Base-by-base conservation (phyloP, 2,888 invertebrate species). In the Aleiodes testaceus region DNA sequence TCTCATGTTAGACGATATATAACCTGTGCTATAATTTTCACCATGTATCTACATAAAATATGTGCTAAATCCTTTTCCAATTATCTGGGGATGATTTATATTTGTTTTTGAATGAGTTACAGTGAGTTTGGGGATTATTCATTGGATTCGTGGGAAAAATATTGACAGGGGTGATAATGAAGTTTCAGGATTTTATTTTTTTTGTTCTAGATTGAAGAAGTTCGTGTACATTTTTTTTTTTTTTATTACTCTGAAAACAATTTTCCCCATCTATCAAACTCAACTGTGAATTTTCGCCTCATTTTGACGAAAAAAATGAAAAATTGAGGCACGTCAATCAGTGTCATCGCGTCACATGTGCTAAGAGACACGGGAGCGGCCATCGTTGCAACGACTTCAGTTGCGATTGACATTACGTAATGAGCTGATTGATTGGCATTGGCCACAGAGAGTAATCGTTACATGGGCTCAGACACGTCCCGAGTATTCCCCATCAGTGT, bases 391-490 rank as follows among this genome's bases (percentile, higher is more conserved):
- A 52, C 66, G 72, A 72, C 69, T 73, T 69, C 66, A 55, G 22
- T 45, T 59, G 72, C 78, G 76, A 82, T 79, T 83, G 82, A 80
- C 82, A 78, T 78, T 77, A 79, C 77, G 81, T 83, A 84, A 83
- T 82, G 82, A 84, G 81, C 79, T 84, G 85, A 83, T 82, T 79
- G 85, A 84, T 85, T 81, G 82, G 79, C 81, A 77, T 78, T 79
- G 79, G 78, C 79, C 79, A 79, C 77, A 76, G 72, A 77, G 73
- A 80, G 78, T 82, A 82, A 82, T 83, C 80, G 81, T 80, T 82
- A 83, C 82, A 81, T 73, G 80, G 76, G 63, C 73, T 79, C 67
- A 68, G 77, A 74, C 75, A 74, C 69, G 74, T 78, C 74, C 75
- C 64, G 65, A 74, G 69, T 63, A 53, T 53, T 52, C 59, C 20